These are phyloP conservation scores for Stenurella melanura DNA, from an alignment of 2,888 invertebrate genomes.

Conservation along the genomic window DNA sequence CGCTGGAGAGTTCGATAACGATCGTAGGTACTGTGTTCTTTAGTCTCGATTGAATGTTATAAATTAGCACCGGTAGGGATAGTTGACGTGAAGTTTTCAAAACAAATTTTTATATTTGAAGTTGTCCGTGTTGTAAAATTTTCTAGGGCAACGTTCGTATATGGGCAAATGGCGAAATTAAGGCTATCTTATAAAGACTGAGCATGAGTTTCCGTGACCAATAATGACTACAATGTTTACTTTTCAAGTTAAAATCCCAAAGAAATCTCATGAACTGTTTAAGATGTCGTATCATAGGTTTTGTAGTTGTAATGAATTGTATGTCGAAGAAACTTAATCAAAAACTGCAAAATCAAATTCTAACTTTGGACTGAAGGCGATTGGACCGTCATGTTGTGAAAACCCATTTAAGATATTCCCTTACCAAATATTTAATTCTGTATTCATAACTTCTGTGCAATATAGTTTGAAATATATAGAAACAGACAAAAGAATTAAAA, in stretches of 20 bases:
- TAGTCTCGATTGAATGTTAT: too few relatives aligned
- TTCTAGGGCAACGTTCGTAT: not conserved
- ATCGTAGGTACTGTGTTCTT: not conserved
- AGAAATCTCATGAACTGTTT: not conserved
- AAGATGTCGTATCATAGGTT: too few relatives aligned
- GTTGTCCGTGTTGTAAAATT: not conserved
- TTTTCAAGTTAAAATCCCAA: not conserved
- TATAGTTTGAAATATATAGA: too few relatives aligned
- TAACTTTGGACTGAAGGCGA: too few relatives aligned
- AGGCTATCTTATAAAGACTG: conserved; percentile 14
- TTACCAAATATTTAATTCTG: too few relatives aligned
- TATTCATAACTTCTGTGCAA: too few relatives aligned
- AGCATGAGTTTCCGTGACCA: conserved; percentile 7
- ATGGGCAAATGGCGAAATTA: not conserved
- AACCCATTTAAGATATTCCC: too few relatives aligned
- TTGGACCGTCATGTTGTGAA: too few relatives aligned
- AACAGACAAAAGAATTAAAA: too few relatives aligned
- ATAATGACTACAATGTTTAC: not conserved
- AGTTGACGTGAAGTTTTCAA: not conserved
- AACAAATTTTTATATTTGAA: not conserved
- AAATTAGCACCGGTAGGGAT: not conserved
- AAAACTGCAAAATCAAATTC: too few relatives aligned
- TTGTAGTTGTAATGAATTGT: too few relatives aligned
- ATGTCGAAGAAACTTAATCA: too few relatives aligned
- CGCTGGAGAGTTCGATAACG: not conserved